phyloP scores from a whole-genome alignment of 2,888 invertebrate genomes.

The Phaedon cochleariae region DNA sequence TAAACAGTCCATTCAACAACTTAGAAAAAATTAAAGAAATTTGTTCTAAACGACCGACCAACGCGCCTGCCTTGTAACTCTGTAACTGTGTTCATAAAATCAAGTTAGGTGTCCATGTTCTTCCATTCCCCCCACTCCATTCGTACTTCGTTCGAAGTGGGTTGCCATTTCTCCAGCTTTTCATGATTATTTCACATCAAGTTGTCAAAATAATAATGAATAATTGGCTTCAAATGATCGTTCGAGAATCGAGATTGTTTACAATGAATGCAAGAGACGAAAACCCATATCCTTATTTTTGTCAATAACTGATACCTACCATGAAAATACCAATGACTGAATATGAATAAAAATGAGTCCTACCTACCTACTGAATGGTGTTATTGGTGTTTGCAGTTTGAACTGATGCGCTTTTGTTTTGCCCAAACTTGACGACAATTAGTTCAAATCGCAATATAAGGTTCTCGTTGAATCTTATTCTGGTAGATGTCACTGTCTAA shows the following conservation, averaged over 20 bases:
- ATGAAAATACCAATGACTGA: too few relatives aligned
- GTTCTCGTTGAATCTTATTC: too few relatives aligned
- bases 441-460: too few relatives aligned
- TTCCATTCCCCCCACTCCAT: conserved; percentile 36
- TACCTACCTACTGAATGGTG: too few relatives aligned
- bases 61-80: conserved; percentile 44
- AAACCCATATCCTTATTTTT: background rate
- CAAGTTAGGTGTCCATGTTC: conserved; percentile 48
- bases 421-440: too few relatives aligned
- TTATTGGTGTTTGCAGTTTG: too few relatives aligned
- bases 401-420: too few relatives aligned
- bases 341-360: too few relatives aligned
- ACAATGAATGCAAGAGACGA: background rate
- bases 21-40: conserved; percentile 41
- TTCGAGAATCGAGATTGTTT: background rate
- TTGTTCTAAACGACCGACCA: conserved; percentile 41
- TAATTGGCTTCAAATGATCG: background rate
- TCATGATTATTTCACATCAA: conserved; percentile 7
- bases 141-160: conserved; percentile 29
- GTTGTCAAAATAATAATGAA: background rate
- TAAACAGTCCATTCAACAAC: conserved; percentile 25
- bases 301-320: too few relatives aligned
- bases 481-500: too few relatives aligned
- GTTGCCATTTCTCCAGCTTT: background rate
- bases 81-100: conserved; percentile 39